These are phyloP conservation scores for Axea sp. DNA, from an alignment of 2,888 invertebrate genomes.

Conservation along the genomic window DNA sequence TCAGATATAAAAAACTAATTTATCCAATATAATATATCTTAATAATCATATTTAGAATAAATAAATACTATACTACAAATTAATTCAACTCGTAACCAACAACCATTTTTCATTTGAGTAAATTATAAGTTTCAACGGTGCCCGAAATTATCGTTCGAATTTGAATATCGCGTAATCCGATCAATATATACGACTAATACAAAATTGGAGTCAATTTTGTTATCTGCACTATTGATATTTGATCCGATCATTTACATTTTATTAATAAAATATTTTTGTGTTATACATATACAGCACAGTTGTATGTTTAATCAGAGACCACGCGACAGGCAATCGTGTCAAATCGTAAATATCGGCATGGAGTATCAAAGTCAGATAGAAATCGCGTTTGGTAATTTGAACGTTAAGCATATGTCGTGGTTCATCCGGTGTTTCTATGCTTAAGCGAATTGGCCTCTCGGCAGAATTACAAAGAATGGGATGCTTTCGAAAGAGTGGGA, in stretches of 20 bases:
- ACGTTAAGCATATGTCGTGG: slow-evolving; percentile 78
- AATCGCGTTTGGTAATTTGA: slow-evolving; percentile 76
- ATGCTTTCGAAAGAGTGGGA: slow-evolving; percentile 61
- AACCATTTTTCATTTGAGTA: slow-evolving; percentile 25
- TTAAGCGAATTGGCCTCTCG: slow-evolving; percentile 64
- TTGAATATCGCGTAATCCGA: slow-evolving; percentile 31
- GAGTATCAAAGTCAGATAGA: slow-evolving; percentile 75
- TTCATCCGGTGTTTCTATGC: slow-evolving; percentile 65
- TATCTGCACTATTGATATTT: slow-evolving; percentile 35
- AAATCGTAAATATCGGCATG: slow-evolving; percentile 76
- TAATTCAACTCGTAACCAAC: slow-evolving; percentile 21
- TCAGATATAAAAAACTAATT: no score
- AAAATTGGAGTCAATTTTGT: slow-evolving; percentile 33
- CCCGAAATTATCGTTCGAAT: slow-evolving; percentile 18
- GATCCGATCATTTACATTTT: slow-evolving; percentile 32
- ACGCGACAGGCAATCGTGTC: slow-evolving; percentile 70
- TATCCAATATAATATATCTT: not conserved
- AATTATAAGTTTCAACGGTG: slow-evolving; percentile 35
- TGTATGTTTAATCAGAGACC: slow-evolving; percentile 70
- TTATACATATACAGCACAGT: slow-evolving; percentile 30
- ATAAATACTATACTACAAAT: slow-evolving; percentile 17
- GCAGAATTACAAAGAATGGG: slow-evolving; percentile 63
- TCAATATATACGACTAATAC: slow-evolving; percentile 23
- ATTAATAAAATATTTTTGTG: slow-evolving; percentile 48
- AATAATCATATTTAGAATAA: not conserved